phyloP scores from a whole-genome alignment of 1,140 invertebrate species.

The Pseudomyrmex flavicornis region DNA sequence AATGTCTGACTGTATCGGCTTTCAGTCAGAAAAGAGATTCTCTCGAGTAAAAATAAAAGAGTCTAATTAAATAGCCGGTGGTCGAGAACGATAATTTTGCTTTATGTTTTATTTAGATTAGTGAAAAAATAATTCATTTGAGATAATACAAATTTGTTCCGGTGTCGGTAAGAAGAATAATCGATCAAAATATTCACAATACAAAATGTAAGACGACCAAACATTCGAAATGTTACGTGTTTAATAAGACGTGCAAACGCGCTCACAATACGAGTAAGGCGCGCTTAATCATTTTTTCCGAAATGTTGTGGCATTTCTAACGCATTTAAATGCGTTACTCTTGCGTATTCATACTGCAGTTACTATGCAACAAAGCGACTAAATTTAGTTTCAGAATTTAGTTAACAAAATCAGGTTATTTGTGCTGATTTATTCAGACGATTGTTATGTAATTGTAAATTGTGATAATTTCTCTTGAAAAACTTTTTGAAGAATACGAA shows the following conservation, averaged over 20 bases:
- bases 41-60: conserved; percentile 34
- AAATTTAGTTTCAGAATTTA: conserved; percentile 19
- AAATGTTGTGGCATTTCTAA: background rate
- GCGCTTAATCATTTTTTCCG: conserved; percentile 11
- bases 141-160: conserved; percentile 29
- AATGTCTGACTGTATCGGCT: conserved; percentile 20
- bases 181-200: background rate
- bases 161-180: background rate
- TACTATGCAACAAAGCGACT: conserved; percentile 22
- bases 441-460: conserved; percentile 11
- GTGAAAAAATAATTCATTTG: conserved; percentile 16
- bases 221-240: background rate
- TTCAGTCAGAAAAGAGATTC: conserved; percentile 4
- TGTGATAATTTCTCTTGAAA: background rate
- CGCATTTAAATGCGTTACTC: conserved; percentile 27
- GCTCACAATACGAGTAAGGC: background rate
- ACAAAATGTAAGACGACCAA: background rate
- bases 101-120: conserved; percentile 6
- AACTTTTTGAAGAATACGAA: background rate
- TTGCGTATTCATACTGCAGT: conserved; percentile 28
- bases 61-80: conserved; percentile 32
- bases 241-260: background rate
- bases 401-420: conserved; percentile 29
- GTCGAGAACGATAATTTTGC: background rate
- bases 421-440: conserved; percentile 12